phyloP scores from a whole-genome alignment of 2,113 vertebrate genomes.

The Erpornis zantholeuca region DNA sequence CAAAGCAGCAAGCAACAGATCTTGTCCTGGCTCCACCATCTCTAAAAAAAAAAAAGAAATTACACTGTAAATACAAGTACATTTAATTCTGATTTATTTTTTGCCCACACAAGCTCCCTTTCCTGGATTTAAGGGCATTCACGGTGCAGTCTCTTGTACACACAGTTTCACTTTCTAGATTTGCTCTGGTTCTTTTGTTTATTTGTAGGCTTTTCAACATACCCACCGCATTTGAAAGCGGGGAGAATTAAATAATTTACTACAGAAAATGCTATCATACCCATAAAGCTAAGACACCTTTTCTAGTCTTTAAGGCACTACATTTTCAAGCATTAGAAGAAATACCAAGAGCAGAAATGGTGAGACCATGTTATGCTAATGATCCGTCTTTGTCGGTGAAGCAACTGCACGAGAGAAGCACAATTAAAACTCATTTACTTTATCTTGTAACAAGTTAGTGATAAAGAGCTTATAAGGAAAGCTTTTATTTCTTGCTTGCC shows the following conservation, averaged over 20 bases:
- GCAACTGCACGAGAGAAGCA: not conserved
- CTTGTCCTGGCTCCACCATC: conserved; percentile 98
- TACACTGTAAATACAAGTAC: not conserved
- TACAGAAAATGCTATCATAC: not conserved
- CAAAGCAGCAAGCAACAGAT: conserved; percentile 96
- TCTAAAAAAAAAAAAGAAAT: conserved; percentile 44
- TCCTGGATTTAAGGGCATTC: not conserved
- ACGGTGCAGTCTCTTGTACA: not conserved
- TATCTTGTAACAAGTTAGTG: conserved; percentile 20
- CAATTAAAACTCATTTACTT: conserved; percentile 57
- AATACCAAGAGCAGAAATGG: not conserved
- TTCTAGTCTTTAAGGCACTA: not conserved
- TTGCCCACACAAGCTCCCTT: not conserved
- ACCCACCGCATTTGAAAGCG: not conserved
- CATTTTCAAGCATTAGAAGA: not conserved
- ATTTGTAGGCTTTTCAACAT: not conserved
- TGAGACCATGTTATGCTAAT: not conserved
- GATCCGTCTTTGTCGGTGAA: not conserved
- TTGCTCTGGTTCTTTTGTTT: not conserved
- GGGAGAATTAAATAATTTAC: not conserved
- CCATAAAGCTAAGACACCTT: not conserved
- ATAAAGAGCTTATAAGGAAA: conserved; percentile 33
- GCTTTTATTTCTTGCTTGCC: not conserved
- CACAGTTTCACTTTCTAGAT: not conserved
- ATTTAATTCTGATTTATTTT: not conserved